Evolutionary conservation across 2,113 vertebrate genomes (phyloP), one percentile per base, ranked within the genome.

Genomic region (Eidolon helvum): DNA sequence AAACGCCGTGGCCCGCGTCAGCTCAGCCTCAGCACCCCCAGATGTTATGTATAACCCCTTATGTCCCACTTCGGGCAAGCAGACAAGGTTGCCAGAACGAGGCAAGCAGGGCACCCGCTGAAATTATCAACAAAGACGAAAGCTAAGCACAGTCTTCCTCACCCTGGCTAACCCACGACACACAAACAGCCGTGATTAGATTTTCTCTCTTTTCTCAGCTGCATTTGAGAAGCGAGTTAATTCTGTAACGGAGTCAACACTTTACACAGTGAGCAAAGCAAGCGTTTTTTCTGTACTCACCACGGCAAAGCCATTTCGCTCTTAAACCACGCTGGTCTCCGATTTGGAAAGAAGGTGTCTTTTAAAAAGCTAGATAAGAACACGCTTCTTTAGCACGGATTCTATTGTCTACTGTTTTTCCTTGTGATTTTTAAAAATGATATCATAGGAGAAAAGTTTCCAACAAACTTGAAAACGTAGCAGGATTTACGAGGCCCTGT

Each of bases 131-230:
- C 0, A 1, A 21, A 3, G 26, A 65, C 0, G 0, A 57, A 48
- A 40, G 16, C 45, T 19, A 10, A 18, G 35, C 2, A 3, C 5
- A 7, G 26, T 8, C 38, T 15, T 45, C 30, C 26, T 11, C 5
- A 19, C 0, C 0, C 14, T 2, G 5, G 15, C 7, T 12, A 66
- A 24, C 10, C 4, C 7, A 9, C 2, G 19, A 65, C 40, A 1
- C 61, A 26, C 0, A 5, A 35, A 15, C 1, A 7, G 55, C 63
- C 9, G 1, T 2, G 5, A 28, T 10, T 5, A 30, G 2, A 15
- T 12, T 12, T 35, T 26, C 18, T 24, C 15, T 24, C 28, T 61
- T 68, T 59, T 5, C 45, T 66, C n/a, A 21, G 53, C 57, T 66
- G 14, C 14, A 16, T 8, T 65, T 74, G 35, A n/a, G 33, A 22